Percentiles rank a stretch among this genome's conserved stretches.
Evolutionary conservation across 2,888 invertebrate genomes (phyloP).

Genomic region (Chymomyza amoena): DNA sequence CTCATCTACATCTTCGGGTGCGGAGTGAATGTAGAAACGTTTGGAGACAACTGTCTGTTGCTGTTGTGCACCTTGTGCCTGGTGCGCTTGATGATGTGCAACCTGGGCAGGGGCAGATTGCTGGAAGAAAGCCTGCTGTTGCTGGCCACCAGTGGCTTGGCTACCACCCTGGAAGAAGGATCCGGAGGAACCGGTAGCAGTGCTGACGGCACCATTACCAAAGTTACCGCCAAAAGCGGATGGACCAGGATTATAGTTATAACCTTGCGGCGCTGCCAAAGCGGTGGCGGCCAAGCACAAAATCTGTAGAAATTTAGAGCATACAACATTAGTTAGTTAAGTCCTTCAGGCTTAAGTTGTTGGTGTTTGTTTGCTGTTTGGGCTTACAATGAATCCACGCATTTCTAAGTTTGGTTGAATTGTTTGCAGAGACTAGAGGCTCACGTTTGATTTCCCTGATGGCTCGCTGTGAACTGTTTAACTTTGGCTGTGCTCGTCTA

Average conservation of each 20-base stretch:
- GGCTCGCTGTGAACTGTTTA: conserved; percentile 71
- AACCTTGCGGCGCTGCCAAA: conserved; percentile 76
- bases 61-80: conserved; percentile 44
- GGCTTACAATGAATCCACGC: conserved; percentile 78
- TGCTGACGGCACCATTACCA: conserved; percentile 36
- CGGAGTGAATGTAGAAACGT: conserved; percentile 78
- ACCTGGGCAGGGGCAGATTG: conserved; percentile 34
- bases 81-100: conserved; percentile 22
- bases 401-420: conserved; percentile 74
- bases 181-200: not conserved
- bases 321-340: conserved; percentile 8
- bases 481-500: conserved; percentile 38
- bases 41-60: conserved; percentile 75
- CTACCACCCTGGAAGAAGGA: conserved; percentile 45
- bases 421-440: conserved; percentile 43
- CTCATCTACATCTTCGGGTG: conserved; percentile 77
- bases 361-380: not conserved
- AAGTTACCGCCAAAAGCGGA: conserved; percentile 46
- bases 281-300: conserved; percentile 74
- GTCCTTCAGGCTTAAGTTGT: conserved; percentile 9
- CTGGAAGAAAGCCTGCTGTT: conserved; percentile 49
- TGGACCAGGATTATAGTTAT: conserved; percentile 70
- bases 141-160: conserved; percentile 29
- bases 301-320: conserved; percentile 49
- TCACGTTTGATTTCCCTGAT: conserved; percentile 47